phyloP scores from a whole-genome alignment of 2,113 vertebrate genomes.

The Oreotrochilus melanogaster region DNA sequence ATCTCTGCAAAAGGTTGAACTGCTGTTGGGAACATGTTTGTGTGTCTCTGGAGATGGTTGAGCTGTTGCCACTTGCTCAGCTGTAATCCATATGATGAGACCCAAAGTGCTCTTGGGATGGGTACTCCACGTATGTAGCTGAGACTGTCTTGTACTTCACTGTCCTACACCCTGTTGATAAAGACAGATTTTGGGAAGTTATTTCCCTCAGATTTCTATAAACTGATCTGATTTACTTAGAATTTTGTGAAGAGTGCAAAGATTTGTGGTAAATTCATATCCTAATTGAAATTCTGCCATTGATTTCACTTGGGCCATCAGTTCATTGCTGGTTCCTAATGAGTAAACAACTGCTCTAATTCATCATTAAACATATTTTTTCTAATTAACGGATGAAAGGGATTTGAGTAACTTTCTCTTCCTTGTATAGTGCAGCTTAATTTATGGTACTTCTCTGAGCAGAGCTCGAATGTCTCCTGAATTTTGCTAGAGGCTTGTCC shows the following conservation, averaged over 20 bases:
- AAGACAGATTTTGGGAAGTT: neutral
- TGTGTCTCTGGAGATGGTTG: neutral
- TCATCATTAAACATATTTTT: neutral
- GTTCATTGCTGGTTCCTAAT: neutral
- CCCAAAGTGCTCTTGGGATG: neutral
- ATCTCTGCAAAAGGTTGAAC: neutral
- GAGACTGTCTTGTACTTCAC: neutral
- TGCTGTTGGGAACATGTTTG: neutral
- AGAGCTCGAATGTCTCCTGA: neutral
- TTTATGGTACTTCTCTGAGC: neutral
- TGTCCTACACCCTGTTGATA: neutral
- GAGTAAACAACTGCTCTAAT: neutral
- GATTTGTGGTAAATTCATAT: neutral
- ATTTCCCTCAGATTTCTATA: neutral
- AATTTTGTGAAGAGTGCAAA: neutral
- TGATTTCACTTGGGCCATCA: neutral
- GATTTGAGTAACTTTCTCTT: neutral
- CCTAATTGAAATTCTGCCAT: neutral
- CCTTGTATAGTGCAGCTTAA: neutral
- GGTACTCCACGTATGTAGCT: fast-evolving
- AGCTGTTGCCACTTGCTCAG: neutral
- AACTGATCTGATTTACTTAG: neutral
- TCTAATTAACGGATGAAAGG: neutral
- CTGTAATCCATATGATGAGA: fast-evolving
- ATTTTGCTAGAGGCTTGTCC: neutral